Evolutionary conservation across 1,140 invertebrate genomes (phyloP), one percentile per base, ranked within the genome.

Genomic region (Leptinotarsa texana): DNA sequence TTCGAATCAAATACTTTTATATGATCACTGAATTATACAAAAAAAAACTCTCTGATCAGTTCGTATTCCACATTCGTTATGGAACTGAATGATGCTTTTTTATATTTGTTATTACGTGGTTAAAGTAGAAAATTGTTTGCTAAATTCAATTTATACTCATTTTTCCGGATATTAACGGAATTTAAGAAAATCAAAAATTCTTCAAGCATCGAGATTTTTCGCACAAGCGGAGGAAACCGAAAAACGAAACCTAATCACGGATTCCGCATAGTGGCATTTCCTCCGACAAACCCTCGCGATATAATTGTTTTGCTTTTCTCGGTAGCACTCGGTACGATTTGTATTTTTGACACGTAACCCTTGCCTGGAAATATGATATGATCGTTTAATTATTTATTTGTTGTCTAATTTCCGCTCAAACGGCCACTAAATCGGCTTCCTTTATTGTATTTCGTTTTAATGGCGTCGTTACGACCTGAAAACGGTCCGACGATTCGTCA

Each of bases 371-470:
- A 69, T 69, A 69, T 51, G 68, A 49, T 69, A 49, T 48, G 68
- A 69, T 69, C 24, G 48, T 49, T 69, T 69, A 69, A 69, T 69
- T 69, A 69, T 69, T 69, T 69, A 69, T 69, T 69, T 69, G 68
- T 69, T 69, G 68, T 69, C 48, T 49, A 69, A 69, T 69, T 48
- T 69, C 68, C 68, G 68, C 22, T 51, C 48, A 13, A 69, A 51
- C 21, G 27, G 21, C 63, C 63, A 65, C 27, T 24, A 65, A 65
- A 65, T 57, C 51, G 51, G 51, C 51, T 57, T 24, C 63, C 63
- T 27, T 24, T 65, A 65, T 65, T 21, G 63, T 65, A 65, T 65
- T 24, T 65, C 63, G 24, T 22, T 22, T 65, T 65, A 65, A 65
- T 18, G 51, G 51, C 51, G 51, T 57, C 51, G 51, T 57, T 57